phyloP scores from a whole-genome alignment of 2,113 vertebrate species.

The Plecotus auritus region DNA sequence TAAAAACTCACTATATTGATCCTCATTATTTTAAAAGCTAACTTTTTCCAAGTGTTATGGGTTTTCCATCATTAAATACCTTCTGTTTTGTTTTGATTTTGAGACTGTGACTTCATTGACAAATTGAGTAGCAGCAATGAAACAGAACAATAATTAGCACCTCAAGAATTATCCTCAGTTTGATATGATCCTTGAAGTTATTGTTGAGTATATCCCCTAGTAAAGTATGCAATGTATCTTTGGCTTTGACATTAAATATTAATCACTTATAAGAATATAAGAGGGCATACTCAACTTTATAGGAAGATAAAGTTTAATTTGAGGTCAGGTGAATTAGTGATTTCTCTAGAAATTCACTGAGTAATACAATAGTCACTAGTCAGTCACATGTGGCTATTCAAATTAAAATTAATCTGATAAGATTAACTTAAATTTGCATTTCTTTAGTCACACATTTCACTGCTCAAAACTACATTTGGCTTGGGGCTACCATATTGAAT shows the following conservation, averaged over 20 bases:
- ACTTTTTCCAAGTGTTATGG: neutral
- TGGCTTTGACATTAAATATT: neutral
- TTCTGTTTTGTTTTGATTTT: neutral
- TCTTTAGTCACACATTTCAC: neutral
- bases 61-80: neutral
- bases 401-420: neutral
- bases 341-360: neutral
- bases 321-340: neutral
- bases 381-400: neutral
- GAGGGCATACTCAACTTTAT: neutral
- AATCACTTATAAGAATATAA: neutral
- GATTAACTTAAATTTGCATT: neutral
- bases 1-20: neutral
- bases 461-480: neutral
- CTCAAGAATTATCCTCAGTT: neutral
- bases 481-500: neutral
- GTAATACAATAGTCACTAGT: neutral
- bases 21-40: neutral
- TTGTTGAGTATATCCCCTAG: neutral
- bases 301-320: neutral
- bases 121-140: neutral
- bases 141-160: neutral
- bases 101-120: neutral
- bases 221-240: neutral
- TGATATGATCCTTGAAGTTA: neutral